Base-by-base conservation (phyloP, 2,888 invertebrate genomes). In the Coelogynopora nodosa region DNA sequence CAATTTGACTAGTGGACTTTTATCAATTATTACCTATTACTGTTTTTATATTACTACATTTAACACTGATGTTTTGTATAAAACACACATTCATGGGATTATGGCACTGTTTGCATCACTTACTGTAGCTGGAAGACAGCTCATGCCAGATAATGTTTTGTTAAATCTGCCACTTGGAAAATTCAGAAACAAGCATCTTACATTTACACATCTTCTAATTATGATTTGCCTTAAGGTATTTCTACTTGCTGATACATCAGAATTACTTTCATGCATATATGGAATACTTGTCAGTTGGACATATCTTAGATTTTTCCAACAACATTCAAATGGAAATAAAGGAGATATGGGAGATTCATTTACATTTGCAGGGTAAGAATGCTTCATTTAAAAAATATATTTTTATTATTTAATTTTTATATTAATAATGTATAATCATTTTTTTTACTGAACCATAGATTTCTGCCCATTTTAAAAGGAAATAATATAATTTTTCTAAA, bases 361-460 rank as follows among this genome's bases (percentile, higher is more conserved):
- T 82, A 80, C 86, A 23, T 86, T 86, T 86, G 30, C 86, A 18
- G 86, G 80, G 86, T 86, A 86, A 86, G 74, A 67, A 23, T 67
- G n/a, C 28, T 80, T n/a, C n/a, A n/a, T n/a, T n/a, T n/a, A n/a
- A n/a, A n/a, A 18, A 67, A 13, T 18, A 2, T 80, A 80, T n/a
- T 80, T 26, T 26, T 80, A 26, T 26, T 80, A 10, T 10, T 26
- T 80, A 80, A 80, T 80, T 10, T n/a, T 80, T 10, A 80, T 80
- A 80, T n/a, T 84, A 80, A 13, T 31, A 5, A 80, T 27, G 85
- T 89, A n/a, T n/a, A n/a, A n/a, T n/a, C n/a, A n/a, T n/a, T n/a
- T n/a, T n/a, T n/a, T n/a, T n/a, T n/a, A n/a, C n/a, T n/a, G n/a
- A n/a, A n/a, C n/a, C n/a, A n/a, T n/a, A n/a, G n/a, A n/a, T n/a